Evolutionary conservation across 2,797 vertebrate species (phyloP).

Genomic region (Moxostoma hubbsi): DNA sequence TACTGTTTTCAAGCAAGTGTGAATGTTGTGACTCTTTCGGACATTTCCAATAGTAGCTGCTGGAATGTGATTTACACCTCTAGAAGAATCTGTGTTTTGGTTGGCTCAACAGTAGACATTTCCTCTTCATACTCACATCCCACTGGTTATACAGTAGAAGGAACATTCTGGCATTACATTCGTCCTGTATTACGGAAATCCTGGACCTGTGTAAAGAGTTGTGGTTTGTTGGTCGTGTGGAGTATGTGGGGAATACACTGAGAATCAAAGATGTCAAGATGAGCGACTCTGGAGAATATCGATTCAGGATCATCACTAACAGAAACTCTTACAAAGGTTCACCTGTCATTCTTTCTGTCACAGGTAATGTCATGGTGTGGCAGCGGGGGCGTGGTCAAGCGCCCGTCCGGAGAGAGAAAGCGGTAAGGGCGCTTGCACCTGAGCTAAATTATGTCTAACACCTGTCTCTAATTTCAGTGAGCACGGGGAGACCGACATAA

Average conservation of each 20-base stretch:
- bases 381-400: too few relatives aligned
- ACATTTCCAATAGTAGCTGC: not conserved
- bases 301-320: not conserved
- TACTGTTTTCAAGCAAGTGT: not conserved
- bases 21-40: slow-evolving; percentile 49
- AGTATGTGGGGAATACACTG: slow-evolving; percentile 44
- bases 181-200: fast-evolving
- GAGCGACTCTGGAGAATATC: slow-evolving; percentile 62
- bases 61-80: slow-evolving; percentile 41
- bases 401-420: too few relatives aligned
- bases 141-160: not conserved
- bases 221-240: slow-evolving; percentile 34
- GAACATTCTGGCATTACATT: slow-evolving; percentile 45
- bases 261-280: slow-evolving; percentile 57
- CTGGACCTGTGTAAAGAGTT: not conserved
- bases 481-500: too few relatives aligned
- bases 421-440: too few relatives aligned
- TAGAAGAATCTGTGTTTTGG: slow-evolving; percentile 52
- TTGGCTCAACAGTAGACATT: slow-evolving; percentile 56
- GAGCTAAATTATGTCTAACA: too few relatives aligned
- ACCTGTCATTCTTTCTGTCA: slow-evolving; percentile 60
- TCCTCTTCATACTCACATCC: slow-evolving; percentile 39
- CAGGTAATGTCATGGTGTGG: too few relatives aligned
- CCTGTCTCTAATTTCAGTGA: too few relatives aligned
- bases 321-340: not conserved